Conservation (phyloP, 2,888 invertebrate genomes). For the Pocota personata region DNA sequence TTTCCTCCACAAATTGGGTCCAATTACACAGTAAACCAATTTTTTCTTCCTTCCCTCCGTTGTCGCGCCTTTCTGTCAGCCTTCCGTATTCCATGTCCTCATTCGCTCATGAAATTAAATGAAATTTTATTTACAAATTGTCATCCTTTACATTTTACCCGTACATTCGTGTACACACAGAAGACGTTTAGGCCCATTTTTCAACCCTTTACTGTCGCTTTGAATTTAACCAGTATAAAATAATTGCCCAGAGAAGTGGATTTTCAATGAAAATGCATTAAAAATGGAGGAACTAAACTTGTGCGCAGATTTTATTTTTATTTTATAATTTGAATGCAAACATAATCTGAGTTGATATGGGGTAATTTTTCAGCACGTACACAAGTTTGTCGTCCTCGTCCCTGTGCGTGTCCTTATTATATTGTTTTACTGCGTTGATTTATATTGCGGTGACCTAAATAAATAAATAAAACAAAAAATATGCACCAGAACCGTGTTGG, state of each 20-base stretch:
- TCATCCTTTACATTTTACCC: slow-evolving; percentile 67
- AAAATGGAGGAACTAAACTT: background rate
- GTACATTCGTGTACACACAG: slow-evolving; percentile 25
- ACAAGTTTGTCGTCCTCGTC: background rate
- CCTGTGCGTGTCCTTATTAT: slow-evolving; percentile 28
- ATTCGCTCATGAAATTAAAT: slow-evolving; percentile 45
- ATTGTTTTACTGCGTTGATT: slow-evolving; percentile 43
- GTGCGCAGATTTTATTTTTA: slow-evolving; percentile 6
- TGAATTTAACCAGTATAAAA: slow-evolving; percentile 43
- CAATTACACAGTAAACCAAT: slow-evolving; percentile 69
- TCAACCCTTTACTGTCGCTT: background rate
- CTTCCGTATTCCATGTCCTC: background rate
- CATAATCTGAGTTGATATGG: slow-evolving; percentile 27
- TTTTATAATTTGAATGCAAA: slow-evolving; percentile 40
- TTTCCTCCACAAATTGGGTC: slow-evolving; percentile 63
- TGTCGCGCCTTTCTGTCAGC: background rate
- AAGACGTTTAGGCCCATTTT: background rate
- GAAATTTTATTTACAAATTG: slow-evolving; percentile 69
- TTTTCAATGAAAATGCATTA: slow-evolving; percentile 37
- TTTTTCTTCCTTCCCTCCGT: slow-evolving; percentile 13
- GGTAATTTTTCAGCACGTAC: background rate
- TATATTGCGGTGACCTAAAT: slow-evolving; percentile 53
- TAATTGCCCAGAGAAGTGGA: slow-evolving; percentile 57
- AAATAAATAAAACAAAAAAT: slow-evolving; percentile 15
- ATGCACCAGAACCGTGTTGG: background rate